Evolutionary conservation across 1,140 invertebrate genomes (phyloP).

Genomic region (Polypedilum vanderplanki): DNA sequence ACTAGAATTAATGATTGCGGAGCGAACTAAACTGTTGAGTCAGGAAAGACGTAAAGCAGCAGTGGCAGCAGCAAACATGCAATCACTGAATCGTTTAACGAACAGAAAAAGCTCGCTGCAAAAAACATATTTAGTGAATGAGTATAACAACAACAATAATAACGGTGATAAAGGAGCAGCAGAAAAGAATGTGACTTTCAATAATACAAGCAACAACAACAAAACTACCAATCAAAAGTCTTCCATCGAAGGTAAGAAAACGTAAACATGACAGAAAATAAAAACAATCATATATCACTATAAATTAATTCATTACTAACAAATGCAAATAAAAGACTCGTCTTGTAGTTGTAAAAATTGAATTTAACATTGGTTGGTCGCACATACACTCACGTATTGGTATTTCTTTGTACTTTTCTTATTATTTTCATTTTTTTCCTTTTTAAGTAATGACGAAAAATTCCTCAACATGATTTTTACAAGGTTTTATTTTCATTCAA

Average conservation of each 20-base stretch:
- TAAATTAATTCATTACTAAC: no score
- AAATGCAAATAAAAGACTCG: no score
- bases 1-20: constrained; percentile 26
- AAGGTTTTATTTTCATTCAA: constrained; percentile 29
- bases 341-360: no score
- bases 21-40: constrained; percentile 1
- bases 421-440: not conserved
- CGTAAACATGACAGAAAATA: not conserved
- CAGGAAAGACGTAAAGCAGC: constrained; percentile 12
- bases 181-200: not conserved
- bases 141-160: not conserved
- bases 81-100: not conserved
- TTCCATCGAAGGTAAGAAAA: constrained; percentile 5
- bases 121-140: constrained; percentile 3
- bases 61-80: not conserved
- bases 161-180: not conserved
- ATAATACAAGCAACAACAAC: not conserved
- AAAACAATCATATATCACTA: no score
- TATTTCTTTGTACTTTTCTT: not conserved
- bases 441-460: not conserved
- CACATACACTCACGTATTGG: not conserved
- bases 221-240: not conserved
- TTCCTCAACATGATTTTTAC: not conserved
- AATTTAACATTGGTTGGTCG: constrained; percentile 2
- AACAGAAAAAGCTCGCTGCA: constrained; percentile 25